Base-by-base conservation (phyloP, 2,888 invertebrate species). In the Melangyna quadrimaculata region DNA sequence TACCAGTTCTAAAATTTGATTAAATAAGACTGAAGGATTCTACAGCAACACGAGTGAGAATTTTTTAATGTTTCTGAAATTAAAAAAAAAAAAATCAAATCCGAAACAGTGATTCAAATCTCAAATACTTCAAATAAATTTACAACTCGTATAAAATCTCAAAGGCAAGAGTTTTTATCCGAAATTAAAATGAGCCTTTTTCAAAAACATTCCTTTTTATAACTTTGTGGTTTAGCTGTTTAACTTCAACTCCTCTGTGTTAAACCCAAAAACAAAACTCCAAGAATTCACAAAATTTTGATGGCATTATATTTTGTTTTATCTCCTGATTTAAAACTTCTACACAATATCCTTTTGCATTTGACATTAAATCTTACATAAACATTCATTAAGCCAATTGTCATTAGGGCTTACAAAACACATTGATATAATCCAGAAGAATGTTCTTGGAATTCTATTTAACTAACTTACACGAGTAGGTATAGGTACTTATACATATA, bases 381-480 rank as follows among this genome's bases (percentile, higher is more conserved):
- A 59, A 35, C 8, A 59, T 35, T 37, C 37, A 35, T 19, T 37
- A 37, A 19, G 59, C 59, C 35, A 59, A 59, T 59, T 37, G 59
- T 37, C 35, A 59, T 59, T 35, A 59, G n/a, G 22, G 37, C 59
- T 37, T 35, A 63, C 43, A 63, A 63, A 40, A 27, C 43, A 63
- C 37, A 59, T 35, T 59, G 59, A 35, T 59, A 59, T 37, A 35
- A 59, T 59, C 37, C 37, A 3, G 22, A 35, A 59, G 22, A 59
- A 59, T 59, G 14, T 37, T 37, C 8, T 14, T 37, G 59, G 37
- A 59, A 59, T 59, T 59, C 22, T 59, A 35, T 37, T 59, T 22
- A 35, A 37, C 32, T 57, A 9, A 35, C 57, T 35, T 12, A 12
- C n/a, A n/a, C n/a, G n/a, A n/a, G n/a, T n/a, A n/a, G n/a, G n/a